A percentile compares a stretch with the other conserved stretches of the same genome.
These are phyloP conservation scores for Phyllotreta cruciferae DNA, from an alignment of 2,888 invertebrate species.

Conservation along the genomic window DNA sequence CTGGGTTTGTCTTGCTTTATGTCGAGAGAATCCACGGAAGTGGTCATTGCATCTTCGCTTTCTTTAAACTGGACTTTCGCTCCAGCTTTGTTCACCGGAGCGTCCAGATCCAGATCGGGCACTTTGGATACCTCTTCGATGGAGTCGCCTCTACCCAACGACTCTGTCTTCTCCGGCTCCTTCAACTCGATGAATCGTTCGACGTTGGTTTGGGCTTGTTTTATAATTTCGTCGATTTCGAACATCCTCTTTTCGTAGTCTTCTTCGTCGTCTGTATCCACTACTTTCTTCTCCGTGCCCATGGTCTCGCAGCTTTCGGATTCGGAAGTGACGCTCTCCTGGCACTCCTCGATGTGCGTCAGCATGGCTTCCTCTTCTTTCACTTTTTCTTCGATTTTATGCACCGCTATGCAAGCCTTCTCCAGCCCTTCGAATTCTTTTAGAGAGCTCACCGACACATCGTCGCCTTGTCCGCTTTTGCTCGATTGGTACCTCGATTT, in stretches of 20 bases:
- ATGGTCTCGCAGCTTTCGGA: slow-evolving; percentile 68
- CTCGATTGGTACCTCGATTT: slow-evolving; percentile 74
- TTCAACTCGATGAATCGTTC: slow-evolving; percentile 67
- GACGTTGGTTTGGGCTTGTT: slow-evolving; percentile 71
- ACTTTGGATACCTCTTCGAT: slow-evolving; percentile 64
- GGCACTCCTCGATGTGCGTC: slow-evolving; percentile 63
- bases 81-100: slow-evolving; percentile 55
- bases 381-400: slow-evolving; percentile 81
- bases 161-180: slow-evolving; percentile 66
- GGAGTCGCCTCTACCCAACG: slow-evolving; percentile 63
- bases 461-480: slow-evolving; percentile 81
- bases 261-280: slow-evolving; percentile 65
- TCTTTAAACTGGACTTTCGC: slow-evolving; percentile 59
- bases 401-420: slow-evolving; percentile 84
- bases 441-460: slow-evolving; percentile 83
- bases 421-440: slow-evolving; percentile 94
- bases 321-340: slow-evolving; percentile 64
- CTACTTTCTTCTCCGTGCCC: slow-evolving; percentile 66
- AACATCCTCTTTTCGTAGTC: slow-evolving; percentile 72
- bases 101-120: slow-evolving; percentile 63
- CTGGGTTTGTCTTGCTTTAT: slow-evolving; percentile 59
- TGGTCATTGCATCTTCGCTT: slow-evolving; percentile 64
- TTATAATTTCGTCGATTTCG: slow-evolving; percentile 73
- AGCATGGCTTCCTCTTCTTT: slow-evolving; percentile 85
- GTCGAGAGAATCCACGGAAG: slow-evolving; percentile 71